phyloP scores from a whole-genome alignment of 2,888 invertebrate genomes.

The Tachina grossa region DNA sequence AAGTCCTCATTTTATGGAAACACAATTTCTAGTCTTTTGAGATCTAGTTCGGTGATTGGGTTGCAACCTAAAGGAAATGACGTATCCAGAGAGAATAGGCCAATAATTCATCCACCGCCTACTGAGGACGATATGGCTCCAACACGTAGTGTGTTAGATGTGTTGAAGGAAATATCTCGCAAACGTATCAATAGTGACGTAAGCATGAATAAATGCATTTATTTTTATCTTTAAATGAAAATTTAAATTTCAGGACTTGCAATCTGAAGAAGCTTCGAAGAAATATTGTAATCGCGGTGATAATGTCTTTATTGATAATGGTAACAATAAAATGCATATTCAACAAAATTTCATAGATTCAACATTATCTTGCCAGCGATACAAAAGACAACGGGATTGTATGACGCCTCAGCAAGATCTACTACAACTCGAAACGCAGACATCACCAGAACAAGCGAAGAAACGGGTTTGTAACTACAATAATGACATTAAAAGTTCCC shows the following conservation, averaged over 20 bases:
- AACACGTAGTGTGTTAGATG: slow-evolving; percentile 84
- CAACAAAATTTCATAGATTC: background rate
- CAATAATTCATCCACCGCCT: slow-evolving; percentile 79
- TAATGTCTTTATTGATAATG: slow-evolving; percentile 72
- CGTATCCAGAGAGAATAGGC: slow-evolving; percentile 80
- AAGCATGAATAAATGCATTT: slow-evolving; percentile 51
- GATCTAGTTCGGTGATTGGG: slow-evolving; percentile 79
- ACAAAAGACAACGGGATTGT: slow-evolving; percentile 79
- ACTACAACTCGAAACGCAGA: slow-evolving; percentile 16
- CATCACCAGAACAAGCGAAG: slow-evolving; percentile 80
- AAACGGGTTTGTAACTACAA: slow-evolving; percentile 80
- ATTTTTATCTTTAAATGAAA: background rate
- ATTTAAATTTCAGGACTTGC: slow-evolving; percentile 76
- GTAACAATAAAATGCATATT: background rate
- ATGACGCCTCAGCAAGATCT: slow-evolving; percentile 59
- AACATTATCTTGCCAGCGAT: slow-evolving; percentile 64
- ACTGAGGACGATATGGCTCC: slow-evolving; percentile 81
- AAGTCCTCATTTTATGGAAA: slow-evolving; percentile 79
- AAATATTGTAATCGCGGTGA: slow-evolving; percentile 79
- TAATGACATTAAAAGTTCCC: slow-evolving; percentile 81
- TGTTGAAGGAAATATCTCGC: slow-evolving; percentile 84
- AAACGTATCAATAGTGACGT: slow-evolving; percentile 84
- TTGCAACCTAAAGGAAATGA: slow-evolving; percentile 77
- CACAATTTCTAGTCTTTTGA: slow-evolving; percentile 79
- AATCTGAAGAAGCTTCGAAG: slow-evolving; percentile 75